Base-by-base conservation (phyloP, 2,797 vertebrate species). In the Knipowitschia caucasica region DNA sequence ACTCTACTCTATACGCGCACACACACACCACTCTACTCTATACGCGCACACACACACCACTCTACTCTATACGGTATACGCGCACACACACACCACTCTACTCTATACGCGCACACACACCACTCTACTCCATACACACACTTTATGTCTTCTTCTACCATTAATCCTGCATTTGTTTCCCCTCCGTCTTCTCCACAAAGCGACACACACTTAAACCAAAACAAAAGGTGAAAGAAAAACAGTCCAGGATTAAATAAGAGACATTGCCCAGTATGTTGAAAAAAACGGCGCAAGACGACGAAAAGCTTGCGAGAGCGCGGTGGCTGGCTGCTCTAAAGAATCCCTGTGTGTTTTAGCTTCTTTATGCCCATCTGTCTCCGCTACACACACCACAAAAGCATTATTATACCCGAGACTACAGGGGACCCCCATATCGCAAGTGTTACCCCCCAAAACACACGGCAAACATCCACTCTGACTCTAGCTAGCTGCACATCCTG, bases 341-440 rank as follows among this genome's bases (percentile, higher is more conserved):
- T 81, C 67, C 66, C 72, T 86, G 84, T 87, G 83, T 83, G 83
- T 84, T 88, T 87, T 85, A 69, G 76, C 57, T 59, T 84, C 85
- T 86, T 84, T 86, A 79, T 77, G 75, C 77, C 82, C 81, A 86
- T 88, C 83, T 89, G 85, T 77, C 83, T 60, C 74, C 66, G 65
- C 55, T 27, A 40, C 4, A 26, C 58, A 40, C 4, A 26, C 58
- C 50, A 85, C 86, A 86, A 86, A 82, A 64, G 77, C 67, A 86
- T 81, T 85, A 82, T 81, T 85, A 82, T 81, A 85, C 72, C 77
- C 64, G 74, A 73, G 69, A 66, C 72, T 71, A 75, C 70, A 80
- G 79, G 77, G 70, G 78, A 78, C 75, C 68, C n/a, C 75, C 78
- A 77, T 75, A 83, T 82, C 77, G 78, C 79, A 84, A 82, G 84